Evolutionary conservation across 2,888 invertebrate species (phyloP), one percentile per base, ranked within the genome.

Genomic region (Auanema freiburgensis): DNA sequence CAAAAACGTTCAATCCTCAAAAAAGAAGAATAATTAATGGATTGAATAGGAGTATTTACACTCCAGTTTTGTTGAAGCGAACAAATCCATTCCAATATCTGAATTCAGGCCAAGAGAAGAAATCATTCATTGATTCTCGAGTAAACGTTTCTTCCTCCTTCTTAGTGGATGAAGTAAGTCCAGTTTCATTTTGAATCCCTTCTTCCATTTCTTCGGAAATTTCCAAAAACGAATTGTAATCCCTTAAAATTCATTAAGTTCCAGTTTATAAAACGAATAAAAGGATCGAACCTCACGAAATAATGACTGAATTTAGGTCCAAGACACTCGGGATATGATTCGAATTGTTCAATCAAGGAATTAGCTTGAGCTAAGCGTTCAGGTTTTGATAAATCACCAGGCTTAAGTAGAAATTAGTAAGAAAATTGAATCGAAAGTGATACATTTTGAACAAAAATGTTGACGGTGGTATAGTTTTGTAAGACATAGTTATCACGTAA

Each of bases 71-170:
- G 50, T 72, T 65, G 50, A 77, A 77, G 51, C 72, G 69, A 23
- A 80, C 67, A 57, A 80, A 80, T 16, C 77, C 79, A 61, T 76
- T 73, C 77, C 79, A 79, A 61, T 80, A 77, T 14, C 74, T 69
- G 60, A 78, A 80, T 59, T 80, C 80, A 8, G 80, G 80, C 80
- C 80, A 80, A 16, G 67, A 57, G n/a, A 80, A 65, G 66, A 80
- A 80, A 10, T 67, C 68, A 2, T 64, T 59, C 76, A 80, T 74
- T n/a, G 72, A 62, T 3, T 43, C 55, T 54, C 70, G 65, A 14
- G 66, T 68, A 66, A 70, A 73, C 11, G 65, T 53, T 24, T 69
- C 60, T 18, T 46, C 52, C 41, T 51, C 50, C 16, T 46, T 12
- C 18, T 59, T 18, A 18, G 61, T n/a, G 2, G 63, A 59, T 18